Conservation (phyloP, 2,113 vertebrate species). For the Candoia aspera region DNA sequence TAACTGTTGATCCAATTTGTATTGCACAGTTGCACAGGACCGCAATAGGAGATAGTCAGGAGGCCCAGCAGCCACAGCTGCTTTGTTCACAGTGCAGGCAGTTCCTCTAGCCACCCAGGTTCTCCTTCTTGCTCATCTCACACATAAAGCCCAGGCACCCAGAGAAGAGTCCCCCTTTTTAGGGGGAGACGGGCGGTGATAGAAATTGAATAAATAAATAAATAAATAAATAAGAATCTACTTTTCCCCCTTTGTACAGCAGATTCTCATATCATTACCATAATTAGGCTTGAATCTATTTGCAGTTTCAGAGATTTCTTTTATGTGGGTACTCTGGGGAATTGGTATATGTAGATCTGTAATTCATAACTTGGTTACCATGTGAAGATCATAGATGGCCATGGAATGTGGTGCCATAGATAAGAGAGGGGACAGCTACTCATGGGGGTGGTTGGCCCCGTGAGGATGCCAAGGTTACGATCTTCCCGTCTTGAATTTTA, state of each 20-base stretch:
- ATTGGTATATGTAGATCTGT: neutral
- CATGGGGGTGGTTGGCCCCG: too few species aligned
- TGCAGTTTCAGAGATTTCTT: neutral
- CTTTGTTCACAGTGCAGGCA: neutral
- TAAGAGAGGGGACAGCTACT: too few species aligned
- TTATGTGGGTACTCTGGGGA: neutral
- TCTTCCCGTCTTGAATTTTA: too few species aligned
- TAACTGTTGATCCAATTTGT: too few species aligned
- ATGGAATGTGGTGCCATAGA: too few species aligned
- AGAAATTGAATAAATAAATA: too few species aligned
- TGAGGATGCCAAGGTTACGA: too few species aligned
- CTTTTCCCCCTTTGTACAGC: neutral
- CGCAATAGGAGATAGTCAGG: neutral
- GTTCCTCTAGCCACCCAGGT: neutral
- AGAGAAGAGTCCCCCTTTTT: too few species aligned
- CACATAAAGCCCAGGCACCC: neutral
- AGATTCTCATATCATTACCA: neutral
- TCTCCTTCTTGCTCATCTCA: neutral
- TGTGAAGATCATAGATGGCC: neutral
- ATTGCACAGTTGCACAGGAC: neutral
- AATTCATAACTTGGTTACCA: neutral
- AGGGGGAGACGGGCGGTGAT: too few species aligned
- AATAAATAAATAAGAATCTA: too few species aligned
- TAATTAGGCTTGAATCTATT: neutral
- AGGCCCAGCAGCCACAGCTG: neutral